Evolutionary conservation across 2,797 vertebrate species (phyloP), one percentile per base, ranked within the genome.

Genomic region (Intellagama lesueurii): DNA sequence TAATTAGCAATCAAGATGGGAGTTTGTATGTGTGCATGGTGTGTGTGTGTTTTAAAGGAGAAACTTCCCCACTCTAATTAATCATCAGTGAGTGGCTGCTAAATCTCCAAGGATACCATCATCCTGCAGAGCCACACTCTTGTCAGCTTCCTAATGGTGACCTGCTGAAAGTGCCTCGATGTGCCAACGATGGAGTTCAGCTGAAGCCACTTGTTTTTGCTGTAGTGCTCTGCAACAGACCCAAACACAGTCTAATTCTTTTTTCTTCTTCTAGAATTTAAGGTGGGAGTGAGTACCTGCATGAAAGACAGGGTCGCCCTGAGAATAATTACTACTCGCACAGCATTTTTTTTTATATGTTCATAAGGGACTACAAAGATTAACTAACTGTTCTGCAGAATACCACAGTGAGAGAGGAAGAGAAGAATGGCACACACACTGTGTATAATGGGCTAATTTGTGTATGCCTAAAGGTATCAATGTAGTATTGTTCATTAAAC

Each of bases 1-100:
- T 93, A 96, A 96, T 94, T 95, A 92, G 47, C 90, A 94, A 94
- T 90, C 90, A 93, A 88, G 94, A 90, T 88, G 49, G 64, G 90
- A 93, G 87, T 75, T 47, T 19, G n/a, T 32, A 30, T 83, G 89
- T 5, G 32, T 52, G 35, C 32, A 52, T 44, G 30, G n/a, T 44
- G 16, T 56, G 75, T 56, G 32, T 52, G 60, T 30, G 5, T 49
- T 11, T 70, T 30, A 80, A 88, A 83, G 80, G 91, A 93, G 70
- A 87, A 90, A 85, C 70, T 94, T 93, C 64, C 75, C 60, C 77
- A 56, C 30, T 91, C 52, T 72, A 77, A 96, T 96, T 95, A 93
- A 95, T 96, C 93, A 94, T 91, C 68, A 87, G 70, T 83, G 91
- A 92, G 91, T 92, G 87, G 79, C 49, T 91, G 89, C 83, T 87